Conservation (phyloP, 64 coral and sea anemone species). For the Cladopsammia gracilis region DNA sequence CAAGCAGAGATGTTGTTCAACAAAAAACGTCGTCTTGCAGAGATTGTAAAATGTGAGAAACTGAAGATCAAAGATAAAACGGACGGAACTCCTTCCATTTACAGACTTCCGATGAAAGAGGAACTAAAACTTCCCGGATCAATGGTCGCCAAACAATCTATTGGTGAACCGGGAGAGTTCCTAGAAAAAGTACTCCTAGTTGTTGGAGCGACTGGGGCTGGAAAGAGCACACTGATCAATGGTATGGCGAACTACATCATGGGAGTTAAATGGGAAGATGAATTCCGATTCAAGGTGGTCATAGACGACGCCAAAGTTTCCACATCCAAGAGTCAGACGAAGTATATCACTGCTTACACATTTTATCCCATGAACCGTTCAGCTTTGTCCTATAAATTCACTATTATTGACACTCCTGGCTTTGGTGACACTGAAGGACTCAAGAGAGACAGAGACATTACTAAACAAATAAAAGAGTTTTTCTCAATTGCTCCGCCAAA, state of each 20-base stretch:
- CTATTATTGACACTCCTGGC: slow-evolving; percentile 38
- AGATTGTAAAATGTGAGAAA: no score
- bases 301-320: slow-evolving; percentile 13
- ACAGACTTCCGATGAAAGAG: background rate
- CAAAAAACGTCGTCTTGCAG: background rate
- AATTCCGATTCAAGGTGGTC: slow-evolving; percentile 31
- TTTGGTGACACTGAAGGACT: slow-evolving; percentile 44
- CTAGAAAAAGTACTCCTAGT: slow-evolving; percentile 33
- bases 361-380: slow-evolving; percentile 14
- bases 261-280: slow-evolving; percentile 29
- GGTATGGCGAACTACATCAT: slow-evolving; percentile 33
- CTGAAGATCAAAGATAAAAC: no score
- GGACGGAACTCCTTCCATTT: background rate
- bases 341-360: slow-evolving; percentile 50
- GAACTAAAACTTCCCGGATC: background rate
- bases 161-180: background rate
- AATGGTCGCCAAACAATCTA: background rate
- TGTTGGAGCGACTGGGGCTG: slow-evolving; percentile 24
- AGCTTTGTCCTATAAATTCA: slow-evolving; percentile 4
- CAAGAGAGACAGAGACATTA: slow-evolving; percentile 33
- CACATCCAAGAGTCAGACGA: slow-evolving; percentile 31
- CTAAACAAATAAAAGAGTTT: slow-evolving; percentile 33
- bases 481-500: slow-evolving; percentile 9
- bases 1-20: slow-evolving; percentile 9
- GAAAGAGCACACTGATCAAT: slow-evolving; percentile 56